Evolutionary conservation across 2,888 invertebrate species (phyloP), one percentile per base, ranked within the genome.

Genomic region (Drosophila quinaria): DNA sequence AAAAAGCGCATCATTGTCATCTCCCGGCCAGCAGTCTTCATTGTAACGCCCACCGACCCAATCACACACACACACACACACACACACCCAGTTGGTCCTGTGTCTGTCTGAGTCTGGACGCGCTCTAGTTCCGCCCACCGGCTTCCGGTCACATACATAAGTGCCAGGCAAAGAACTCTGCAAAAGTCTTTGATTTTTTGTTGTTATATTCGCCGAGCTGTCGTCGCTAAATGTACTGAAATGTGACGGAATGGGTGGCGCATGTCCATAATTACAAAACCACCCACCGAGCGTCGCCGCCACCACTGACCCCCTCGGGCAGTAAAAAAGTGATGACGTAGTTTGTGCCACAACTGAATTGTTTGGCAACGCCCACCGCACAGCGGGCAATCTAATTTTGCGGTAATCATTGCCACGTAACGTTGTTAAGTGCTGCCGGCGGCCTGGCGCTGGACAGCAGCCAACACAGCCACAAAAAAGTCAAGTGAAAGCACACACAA

Each of bases 71-170:
- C 25, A 35, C 33, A 39, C 39, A 56, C 62, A 63, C 52, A 60
- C 51, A 59, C 33, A 49, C 60, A n/a, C n/a, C n/a, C n/a, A 61
- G 72, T 60, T 62, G 67, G 70, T 62, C 62, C 59, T 60, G 25
- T 67, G 69, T 56, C 50, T 68, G 65, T 89, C 84, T 85, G 84
- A 80, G 87, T 89, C 84, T 85, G 84, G 86, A 81, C 80, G 78
- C 70, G 90, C 90, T 89, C 90, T 88, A 87, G 87, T 87, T 87
- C 83, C 87, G 85, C 87, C 87, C 83, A 83, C 86, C 55, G 88
- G 72, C 83, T 89, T 87, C 90, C 87, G 88, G 74, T 70, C 73
- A 80, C 63, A 74, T 74, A 80, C 63, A 74, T 74, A 87, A 86
- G 87, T 88, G 84, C 87, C 78, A 35, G 8, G 31, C 50, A 4